Conservation (phyloP, 1,140 invertebrate genomes). For the Aphaenogaster floridana region DNA sequence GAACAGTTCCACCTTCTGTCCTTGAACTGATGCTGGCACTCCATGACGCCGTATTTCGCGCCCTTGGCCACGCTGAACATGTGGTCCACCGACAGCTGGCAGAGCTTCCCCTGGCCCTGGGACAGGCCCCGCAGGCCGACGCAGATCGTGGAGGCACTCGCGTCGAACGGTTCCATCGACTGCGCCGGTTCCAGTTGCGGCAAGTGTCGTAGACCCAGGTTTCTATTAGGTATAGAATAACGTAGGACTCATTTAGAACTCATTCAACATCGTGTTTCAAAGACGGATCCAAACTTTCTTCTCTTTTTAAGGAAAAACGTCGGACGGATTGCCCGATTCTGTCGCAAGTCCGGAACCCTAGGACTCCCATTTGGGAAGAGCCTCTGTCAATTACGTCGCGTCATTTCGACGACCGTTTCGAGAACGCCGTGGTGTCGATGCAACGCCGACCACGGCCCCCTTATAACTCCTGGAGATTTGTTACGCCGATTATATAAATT, state of each 20-base stretch:
- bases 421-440: not conserved
- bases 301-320: not conserved
- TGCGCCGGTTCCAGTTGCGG: slow-evolving; percentile 71
- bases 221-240: slow-evolving; percentile 65
- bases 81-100: slow-evolving; percentile 92
- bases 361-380: not conserved
- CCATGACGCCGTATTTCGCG: slow-evolving; percentile 89
- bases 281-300: not conserved
- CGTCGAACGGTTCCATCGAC: slow-evolving; percentile 75
- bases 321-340: not conserved
- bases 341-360: not conserved
- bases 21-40: slow-evolving; percentile 94
- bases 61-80: slow-evolving; percentile 92
- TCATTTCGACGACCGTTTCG: not conserved
- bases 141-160: slow-evolving; percentile 84
- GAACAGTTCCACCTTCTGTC: slow-evolving; percentile 96
- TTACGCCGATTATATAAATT: slow-evolving; percentile 75
- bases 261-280: not conserved
- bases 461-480: slow-evolving; percentile 64
- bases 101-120: slow-evolving; percentile 91
- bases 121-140: slow-evolving; percentile 90
- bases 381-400: not conserved
- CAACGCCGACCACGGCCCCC: not conserved
- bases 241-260: not conserved
- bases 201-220: slow-evolving; percentile 76